Evolutionary conservation across 2,888 invertebrate genomes (phyloP).

Genomic region (Cyaniris semiargus): DNA sequence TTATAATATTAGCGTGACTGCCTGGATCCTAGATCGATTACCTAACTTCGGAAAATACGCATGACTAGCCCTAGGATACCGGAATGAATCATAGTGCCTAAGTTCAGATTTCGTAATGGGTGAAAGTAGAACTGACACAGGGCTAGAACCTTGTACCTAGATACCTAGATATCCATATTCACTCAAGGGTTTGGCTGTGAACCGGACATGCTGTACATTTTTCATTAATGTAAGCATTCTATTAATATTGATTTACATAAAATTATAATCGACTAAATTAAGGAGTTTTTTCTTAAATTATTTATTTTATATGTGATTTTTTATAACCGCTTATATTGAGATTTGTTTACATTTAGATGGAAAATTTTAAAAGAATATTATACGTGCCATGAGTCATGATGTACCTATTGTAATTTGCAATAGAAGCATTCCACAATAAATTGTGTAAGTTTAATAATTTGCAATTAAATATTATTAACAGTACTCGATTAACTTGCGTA

Average conservation of each 20-base stretch:
- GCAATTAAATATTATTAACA: too few species aligned
- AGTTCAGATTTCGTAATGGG: conserved; percentile 9
- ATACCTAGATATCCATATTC: background rate
- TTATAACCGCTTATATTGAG: too few species aligned
- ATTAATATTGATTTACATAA: background rate
- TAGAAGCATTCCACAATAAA: too few species aligned
- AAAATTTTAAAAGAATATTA: too few species aligned
- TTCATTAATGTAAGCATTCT: background rate
- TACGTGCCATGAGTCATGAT: too few species aligned
- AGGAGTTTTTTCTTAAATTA: too few species aligned
- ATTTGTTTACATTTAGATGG: too few species aligned
- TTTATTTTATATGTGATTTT: too few species aligned
- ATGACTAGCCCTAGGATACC: background rate
- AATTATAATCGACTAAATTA: background rate
- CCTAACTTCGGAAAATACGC: background rate
- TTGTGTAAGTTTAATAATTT: too few species aligned
- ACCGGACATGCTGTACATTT: background rate
- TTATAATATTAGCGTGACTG: background rate
- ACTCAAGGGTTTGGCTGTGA: conserved; percentile 1
- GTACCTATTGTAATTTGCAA: too few species aligned
- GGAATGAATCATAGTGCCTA: background rate
- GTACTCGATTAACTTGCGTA: too few species aligned
- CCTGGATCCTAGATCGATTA: background rate
- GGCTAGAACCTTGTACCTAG: conserved; percentile 19
- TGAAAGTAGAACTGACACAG: conserved; percentile 6